Evolutionary conservation across 1,140 invertebrate species (phyloP).

Genomic region (Bursaphelenchus mucronatus): DNA sequence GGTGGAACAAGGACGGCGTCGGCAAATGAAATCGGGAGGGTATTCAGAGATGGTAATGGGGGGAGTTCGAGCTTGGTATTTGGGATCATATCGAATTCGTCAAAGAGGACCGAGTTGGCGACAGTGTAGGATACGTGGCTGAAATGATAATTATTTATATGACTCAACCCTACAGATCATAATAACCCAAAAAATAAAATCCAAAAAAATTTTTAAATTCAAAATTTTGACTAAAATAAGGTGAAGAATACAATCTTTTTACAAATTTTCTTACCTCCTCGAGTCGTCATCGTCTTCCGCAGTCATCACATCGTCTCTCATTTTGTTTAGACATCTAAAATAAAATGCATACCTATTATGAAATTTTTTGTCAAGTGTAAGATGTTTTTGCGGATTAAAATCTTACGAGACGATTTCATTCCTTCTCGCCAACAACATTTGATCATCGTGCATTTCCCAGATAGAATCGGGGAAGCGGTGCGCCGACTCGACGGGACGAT

Average conservation of each 20-base stretch:
- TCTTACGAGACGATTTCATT: slow-evolving; percentile 26
- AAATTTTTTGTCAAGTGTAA: slow-evolving; percentile 4
- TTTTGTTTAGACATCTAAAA: slow-evolving; percentile 14
- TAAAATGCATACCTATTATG: neutral
- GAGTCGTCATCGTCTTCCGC: slow-evolving; percentile 24
- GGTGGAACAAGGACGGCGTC: neutral
- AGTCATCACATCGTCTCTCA: slow-evolving; percentile 18
- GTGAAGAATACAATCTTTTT: neutral
- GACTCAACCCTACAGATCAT: neutral
- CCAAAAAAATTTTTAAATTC: neutral
- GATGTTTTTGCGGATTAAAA: neutral
- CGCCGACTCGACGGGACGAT: too few relatives aligned
- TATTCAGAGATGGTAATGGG: slow-evolving; percentile 27
- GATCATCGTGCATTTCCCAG: neutral
- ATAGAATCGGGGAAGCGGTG: too few relatives aligned
- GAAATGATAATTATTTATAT: slow-evolving; percentile 9
- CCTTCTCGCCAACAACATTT: slow-evolving; percentile 21
- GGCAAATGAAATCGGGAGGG: slow-evolving; percentile 14
- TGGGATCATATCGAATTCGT: slow-evolving; percentile 21
- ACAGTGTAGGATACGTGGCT: slow-evolving; percentile 60
- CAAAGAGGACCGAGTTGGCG: slow-evolving; percentile 50
- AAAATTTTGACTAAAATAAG: neutral
- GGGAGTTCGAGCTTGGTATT: slow-evolving; percentile 36
- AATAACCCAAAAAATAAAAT: neutral
- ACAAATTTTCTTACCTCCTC: slow-evolving; percentile 10